These are phyloP conservation scores for Xiphias gladius DNA, from an alignment of 2,113 vertebrate genomes.

Conservation along the genomic window DNA sequence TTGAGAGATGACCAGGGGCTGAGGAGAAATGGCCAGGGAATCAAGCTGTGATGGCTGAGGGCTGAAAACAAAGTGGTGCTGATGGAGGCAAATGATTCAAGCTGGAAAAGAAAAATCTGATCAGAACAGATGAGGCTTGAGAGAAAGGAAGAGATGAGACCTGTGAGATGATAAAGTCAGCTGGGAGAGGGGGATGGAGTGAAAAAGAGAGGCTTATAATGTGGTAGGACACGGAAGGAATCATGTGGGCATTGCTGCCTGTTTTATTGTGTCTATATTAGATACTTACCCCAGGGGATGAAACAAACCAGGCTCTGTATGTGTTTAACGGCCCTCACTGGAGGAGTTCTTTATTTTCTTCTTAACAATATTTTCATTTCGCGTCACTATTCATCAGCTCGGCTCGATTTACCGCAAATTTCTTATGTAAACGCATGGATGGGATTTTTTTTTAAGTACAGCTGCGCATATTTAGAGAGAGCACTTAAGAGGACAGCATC, in stretches of 20 bases:
- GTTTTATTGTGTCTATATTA: slow-evolving; percentile 58
- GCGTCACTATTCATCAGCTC: slow-evolving; percentile 38
- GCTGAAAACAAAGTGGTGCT: slow-evolving; percentile 48
- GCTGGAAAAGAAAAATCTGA: slow-evolving; percentile 11
- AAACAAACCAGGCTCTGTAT: slow-evolving; percentile 32
- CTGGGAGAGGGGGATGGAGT: slow-evolving; percentile 7
- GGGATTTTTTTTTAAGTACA: slow-evolving; percentile 42
- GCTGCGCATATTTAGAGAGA: slow-evolving; percentile 18
- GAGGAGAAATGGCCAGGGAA: slow-evolving; percentile 19
- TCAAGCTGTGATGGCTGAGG: slow-evolving; percentile 20
- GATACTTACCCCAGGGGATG: slow-evolving; percentile 21
- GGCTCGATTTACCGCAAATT: slow-evolving; percentile 28
- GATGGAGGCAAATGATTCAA: slow-evolving; percentile 44
- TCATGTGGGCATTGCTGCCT: slow-evolving; percentile 29
- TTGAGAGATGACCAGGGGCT: slow-evolving; percentile 14
- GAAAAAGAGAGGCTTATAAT: slow-evolving; percentile 32
- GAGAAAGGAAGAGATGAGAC: slow-evolving; percentile 18
- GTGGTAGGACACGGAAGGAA: slow-evolving; percentile 31
- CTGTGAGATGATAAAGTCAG: slow-evolving; percentile 29
- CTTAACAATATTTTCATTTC: slow-evolving; percentile 31
- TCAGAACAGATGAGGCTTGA: slow-evolving; percentile 25
- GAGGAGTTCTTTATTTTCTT: slow-evolving; percentile 45
- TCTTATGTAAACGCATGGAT: slow-evolving; percentile 46
- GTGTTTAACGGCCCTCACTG: slow-evolving; percentile 11
- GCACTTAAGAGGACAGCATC: not conserved